Conservation (phyloP, 2,888 invertebrate species). For the Pteria penguin region DNA sequence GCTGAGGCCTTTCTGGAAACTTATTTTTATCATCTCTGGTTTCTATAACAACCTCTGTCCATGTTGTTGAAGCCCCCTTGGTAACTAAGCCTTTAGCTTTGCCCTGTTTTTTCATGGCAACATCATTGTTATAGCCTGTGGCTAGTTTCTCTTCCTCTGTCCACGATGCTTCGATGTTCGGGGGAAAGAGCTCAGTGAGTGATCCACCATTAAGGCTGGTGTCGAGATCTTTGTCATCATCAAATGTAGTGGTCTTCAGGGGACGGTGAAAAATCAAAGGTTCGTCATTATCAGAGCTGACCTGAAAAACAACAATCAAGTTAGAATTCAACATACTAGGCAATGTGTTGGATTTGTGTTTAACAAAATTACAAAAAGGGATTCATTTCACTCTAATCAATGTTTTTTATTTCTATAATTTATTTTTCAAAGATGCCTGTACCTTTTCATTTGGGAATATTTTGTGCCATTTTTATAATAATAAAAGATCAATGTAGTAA, state of each 20-base stretch:
- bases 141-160: constrained; percentile 1
- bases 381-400: too few species aligned
- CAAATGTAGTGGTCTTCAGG: constrained; percentile 56
- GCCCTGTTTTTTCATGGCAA: constrained; percentile 39
- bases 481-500: too few species aligned
- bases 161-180: constrained; percentile 11
- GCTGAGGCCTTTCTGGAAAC: constrained; percentile 17
- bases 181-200: constrained; percentile 32
- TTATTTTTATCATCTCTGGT: constrained; percentile 25
- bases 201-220: constrained; percentile 65
- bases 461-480: too few species aligned
- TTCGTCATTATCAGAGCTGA: constrained; percentile 74
- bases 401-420: too few species aligned
- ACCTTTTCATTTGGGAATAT: too few species aligned
- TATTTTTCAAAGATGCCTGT: too few species aligned
- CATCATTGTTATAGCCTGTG: constrained; percentile 52
- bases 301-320: too few species aligned
- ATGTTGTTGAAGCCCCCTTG: constrained; percentile 19
- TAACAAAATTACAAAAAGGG: too few species aligned
- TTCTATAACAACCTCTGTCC: constrained; percentile 40
- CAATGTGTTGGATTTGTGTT: too few species aligned
- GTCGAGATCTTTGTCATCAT: constrained; percentile 74
- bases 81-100: constrained; percentile 1
- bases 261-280: constrained; percentile 71
- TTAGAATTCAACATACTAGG: too few species aligned